A percentile compares a stretch with the other conserved stretches of the same genome.
These are phyloP conservation scores for Catharus minimus DNA, from an alignment of 2,113 vertebrate genomes.

Conservation along the genomic window DNA sequence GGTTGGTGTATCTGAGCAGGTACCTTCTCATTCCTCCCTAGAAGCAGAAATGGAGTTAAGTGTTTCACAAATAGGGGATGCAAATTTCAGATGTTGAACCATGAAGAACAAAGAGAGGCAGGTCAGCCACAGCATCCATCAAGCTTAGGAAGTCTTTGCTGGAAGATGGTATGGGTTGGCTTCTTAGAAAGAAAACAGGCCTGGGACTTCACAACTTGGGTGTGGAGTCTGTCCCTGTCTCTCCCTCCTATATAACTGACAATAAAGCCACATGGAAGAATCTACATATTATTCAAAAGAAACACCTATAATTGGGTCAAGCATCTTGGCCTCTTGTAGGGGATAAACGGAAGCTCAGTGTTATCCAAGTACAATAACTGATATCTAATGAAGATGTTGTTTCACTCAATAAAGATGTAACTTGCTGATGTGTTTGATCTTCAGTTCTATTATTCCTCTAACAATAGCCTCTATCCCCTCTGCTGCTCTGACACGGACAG, in stretches of 20 bases:
- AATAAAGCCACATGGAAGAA: background rate
- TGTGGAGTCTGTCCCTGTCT: background rate
- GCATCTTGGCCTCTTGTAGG: background rate
- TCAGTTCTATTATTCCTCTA: background rate
- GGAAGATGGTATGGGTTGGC: background rate
- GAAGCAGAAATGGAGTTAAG: slow-evolving; percentile 38
- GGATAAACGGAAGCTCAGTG: background rate
- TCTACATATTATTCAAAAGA: background rate
- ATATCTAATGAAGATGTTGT: background rate
- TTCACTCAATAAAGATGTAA: background rate
- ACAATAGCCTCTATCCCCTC: background rate
- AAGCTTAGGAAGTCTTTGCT: background rate
- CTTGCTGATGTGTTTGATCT: background rate
- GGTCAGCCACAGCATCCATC: background rate
- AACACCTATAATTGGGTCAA: background rate
- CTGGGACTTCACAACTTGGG: background rate
- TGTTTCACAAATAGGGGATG: background rate
- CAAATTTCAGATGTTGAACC: background rate
- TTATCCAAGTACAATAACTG: background rate
- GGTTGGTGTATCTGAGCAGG: slow-evolving; percentile 59
- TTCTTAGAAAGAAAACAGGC: background rate
- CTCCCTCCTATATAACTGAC: background rate
- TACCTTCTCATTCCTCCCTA: slow-evolving; percentile 81
- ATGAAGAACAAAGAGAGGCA: background rate
- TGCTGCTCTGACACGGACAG: background rate